Evolutionary conservation across 2,797 vertebrate species (phyloP).

Genomic region (Danio albolineatus): DNA sequence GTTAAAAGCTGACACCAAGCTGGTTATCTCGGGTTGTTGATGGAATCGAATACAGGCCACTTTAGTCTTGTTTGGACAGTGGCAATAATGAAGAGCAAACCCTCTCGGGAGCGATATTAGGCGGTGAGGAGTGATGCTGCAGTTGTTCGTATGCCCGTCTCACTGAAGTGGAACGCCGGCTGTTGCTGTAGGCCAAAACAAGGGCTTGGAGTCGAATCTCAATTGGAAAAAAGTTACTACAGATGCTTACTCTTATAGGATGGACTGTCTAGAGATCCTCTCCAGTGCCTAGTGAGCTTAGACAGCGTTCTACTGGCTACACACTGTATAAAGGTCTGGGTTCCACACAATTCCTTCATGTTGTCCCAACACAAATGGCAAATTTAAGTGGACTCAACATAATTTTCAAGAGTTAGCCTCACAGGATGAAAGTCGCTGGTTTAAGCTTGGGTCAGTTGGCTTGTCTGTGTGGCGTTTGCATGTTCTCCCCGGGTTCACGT

Average conservation of each 20-base stretch:
- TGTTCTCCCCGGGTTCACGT: too few relatives aligned
- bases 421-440: too few relatives aligned
- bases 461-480: too few relatives aligned
- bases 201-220: conserved; percentile 8
- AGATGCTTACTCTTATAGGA: conserved; percentile 8
- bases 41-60: background rate
- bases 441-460: too few relatives aligned
- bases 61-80: background rate
- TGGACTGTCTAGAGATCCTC: background rate
- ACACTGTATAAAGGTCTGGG: too few relatives aligned
- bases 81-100: background rate
- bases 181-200: conserved; percentile 20
- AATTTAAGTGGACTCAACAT: too few relatives aligned
- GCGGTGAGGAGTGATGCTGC: conserved; percentile 21
- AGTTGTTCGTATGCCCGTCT: conserved; percentile 8
- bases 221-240: background rate
- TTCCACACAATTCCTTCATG: too few relatives aligned
- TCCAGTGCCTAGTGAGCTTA: background rate
- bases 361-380: too few relatives aligned
- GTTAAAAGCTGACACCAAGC: conserved; percentile 11
- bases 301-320: too few relatives aligned
- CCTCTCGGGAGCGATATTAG: background rate
- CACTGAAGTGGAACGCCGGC: conserved; percentile 18
- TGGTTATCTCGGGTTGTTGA: conserved; percentile 5
- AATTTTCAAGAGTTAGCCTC: too few relatives aligned